A percentile compares a stretch with the other conserved stretches of the same genome.
phyloP scores from a whole-genome alignment of 1,140 invertebrate genomes.

The Diuraphis noxia region DNA sequence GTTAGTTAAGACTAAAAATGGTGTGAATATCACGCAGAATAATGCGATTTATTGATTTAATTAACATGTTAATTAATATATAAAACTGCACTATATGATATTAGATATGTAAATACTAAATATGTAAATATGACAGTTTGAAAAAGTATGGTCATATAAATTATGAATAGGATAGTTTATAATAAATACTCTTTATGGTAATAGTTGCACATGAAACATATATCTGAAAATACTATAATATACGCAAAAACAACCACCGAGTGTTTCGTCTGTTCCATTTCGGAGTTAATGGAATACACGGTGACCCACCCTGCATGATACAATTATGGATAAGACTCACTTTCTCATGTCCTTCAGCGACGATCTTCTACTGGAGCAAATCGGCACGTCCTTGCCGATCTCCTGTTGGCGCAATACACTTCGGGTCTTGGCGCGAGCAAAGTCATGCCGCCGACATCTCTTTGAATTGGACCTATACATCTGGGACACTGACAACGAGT shows the following conservation, averaged over 20 bases:
- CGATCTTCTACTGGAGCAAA: constrained; percentile 59
- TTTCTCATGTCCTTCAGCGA: constrained; percentile 62
- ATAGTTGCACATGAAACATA: neutral
- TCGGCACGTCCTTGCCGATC: constrained; percentile 57
- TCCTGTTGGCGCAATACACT: constrained; percentile 63
- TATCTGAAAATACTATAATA: neutral
- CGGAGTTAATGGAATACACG: neutral
- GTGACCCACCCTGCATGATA: neutral
- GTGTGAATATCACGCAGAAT: accelerated
- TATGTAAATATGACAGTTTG: too few relatives aligned
- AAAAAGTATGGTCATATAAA: too few relatives aligned
- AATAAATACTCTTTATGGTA: neutral
- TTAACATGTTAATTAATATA: neutral
- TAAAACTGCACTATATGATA: neutral
- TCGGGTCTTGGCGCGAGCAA: constrained; percentile 62
- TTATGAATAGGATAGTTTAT: neutral
- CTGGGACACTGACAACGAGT: constrained; percentile 27
- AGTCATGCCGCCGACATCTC: constrained; percentile 63
- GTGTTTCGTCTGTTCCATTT: neutral
- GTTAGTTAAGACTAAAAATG: neutral
- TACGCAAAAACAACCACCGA: neutral
- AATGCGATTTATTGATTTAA: neutral
- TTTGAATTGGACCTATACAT: constrained; percentile 61
- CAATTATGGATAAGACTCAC: constrained; percentile 54
- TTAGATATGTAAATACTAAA: too few relatives aligned